Percentiles rank a stretch among this genome's conserved stretches.
Evolutionary conservation across 2,113 vertebrate genomes (phyloP).

Genomic region (Uropsilus gracilis): DNA sequence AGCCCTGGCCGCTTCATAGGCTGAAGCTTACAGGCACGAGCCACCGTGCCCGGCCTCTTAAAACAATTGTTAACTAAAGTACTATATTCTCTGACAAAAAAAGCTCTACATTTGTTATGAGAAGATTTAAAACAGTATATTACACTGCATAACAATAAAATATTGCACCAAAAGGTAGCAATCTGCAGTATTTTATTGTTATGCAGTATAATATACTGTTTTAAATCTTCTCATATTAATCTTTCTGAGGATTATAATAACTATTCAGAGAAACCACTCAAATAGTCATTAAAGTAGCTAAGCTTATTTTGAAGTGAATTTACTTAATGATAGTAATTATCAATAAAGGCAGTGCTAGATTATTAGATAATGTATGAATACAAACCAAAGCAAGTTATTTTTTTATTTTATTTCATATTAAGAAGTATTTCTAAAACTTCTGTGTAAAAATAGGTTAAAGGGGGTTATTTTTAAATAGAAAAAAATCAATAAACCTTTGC

Average conservation of each 20-base stretch:
- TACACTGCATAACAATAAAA: not conserved
- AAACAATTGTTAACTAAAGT: not conserved
- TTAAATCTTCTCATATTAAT: not conserved
- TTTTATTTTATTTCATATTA: not conserved
- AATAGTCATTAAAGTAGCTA: not conserved
- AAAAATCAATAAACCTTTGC: not conserved
- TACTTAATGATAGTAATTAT: not conserved
- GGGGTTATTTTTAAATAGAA: not conserved
- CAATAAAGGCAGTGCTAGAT: not conserved
- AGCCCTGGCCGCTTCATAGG: too few species aligned
- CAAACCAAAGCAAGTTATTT: not conserved
- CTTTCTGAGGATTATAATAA: not conserved
- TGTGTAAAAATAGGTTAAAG: not conserved
- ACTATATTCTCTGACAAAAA: conserved; percentile 6
- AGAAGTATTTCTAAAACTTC: not conserved
- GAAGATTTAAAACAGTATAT: not conserved
- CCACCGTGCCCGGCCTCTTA: too few species aligned
- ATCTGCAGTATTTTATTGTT: not conserved
- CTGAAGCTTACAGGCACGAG: too few species aligned
- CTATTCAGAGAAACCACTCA: not conserved
- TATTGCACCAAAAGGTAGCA: not conserved
- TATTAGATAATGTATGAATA: not conserved
- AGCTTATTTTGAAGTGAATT: not conserved
- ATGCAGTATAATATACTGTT: not conserved
- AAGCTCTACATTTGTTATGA: not conserved